Conservation (phyloP, 2,888 invertebrate species). For the Chymomyza caudatula region DNA sequence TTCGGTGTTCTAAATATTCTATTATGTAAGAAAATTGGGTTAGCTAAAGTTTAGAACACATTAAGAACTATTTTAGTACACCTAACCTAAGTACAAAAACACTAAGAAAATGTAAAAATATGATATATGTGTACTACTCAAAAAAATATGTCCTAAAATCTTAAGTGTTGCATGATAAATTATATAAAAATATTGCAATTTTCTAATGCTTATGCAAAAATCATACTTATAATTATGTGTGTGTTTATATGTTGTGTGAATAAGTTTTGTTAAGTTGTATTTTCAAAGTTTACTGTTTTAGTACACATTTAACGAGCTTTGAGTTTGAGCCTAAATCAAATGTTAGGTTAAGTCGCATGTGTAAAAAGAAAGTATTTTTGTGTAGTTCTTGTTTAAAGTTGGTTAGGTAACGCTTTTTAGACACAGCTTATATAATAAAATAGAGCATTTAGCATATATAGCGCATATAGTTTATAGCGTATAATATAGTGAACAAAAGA, state of each 20-base stretch:
- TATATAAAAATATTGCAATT: not conserved
- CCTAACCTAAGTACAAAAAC: too few species aligned
- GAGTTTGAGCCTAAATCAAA: not conserved
- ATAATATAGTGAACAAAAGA: slow-evolving; percentile 28
- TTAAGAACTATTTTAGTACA: not conserved
- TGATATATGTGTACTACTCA: not conserved
- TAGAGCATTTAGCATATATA: slow-evolving; percentile 38
- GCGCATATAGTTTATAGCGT: slow-evolving; percentile 35
- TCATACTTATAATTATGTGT: not conserved
- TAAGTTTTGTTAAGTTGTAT: slow-evolving; percentile 13
- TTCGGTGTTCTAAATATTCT: not conserved
- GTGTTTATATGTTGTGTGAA: slow-evolving; percentile 13
- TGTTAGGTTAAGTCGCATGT: slow-evolving; percentile 4
- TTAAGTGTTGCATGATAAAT: not conserved
- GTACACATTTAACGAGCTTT: slow-evolving; percentile 23
- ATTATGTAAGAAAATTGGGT: too few species aligned
- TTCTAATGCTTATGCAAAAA: not conserved
- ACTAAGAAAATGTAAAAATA: not conserved
- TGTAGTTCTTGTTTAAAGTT: not conserved
- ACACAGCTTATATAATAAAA: slow-evolving; percentile 2
- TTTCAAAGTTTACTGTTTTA: slow-evolving; percentile 18
- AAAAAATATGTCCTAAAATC: not conserved
- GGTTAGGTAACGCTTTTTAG: slow-evolving; percentile 14
- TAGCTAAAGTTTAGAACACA: not conserved
- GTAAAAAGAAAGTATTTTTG: not conserved